phyloP scores from a whole-genome alignment of 2,113 vertebrate genomes.

The Oncorhynchus masou region DNA sequence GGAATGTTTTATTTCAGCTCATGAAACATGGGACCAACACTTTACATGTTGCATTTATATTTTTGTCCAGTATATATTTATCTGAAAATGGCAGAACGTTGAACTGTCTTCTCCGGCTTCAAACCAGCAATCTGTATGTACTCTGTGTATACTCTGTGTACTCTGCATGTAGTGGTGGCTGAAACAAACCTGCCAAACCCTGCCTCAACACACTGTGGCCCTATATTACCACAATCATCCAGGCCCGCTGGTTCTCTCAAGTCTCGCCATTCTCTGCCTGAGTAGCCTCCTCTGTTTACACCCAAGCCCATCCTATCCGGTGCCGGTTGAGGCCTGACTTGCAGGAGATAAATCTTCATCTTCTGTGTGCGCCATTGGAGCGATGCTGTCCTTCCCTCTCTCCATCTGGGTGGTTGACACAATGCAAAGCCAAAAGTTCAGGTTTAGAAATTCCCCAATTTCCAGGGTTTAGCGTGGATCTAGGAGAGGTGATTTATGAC shows the following conservation, averaged over 20 bases:
- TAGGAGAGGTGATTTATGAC: background rate
- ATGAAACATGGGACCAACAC: background rate
- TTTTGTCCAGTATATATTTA: background rate
- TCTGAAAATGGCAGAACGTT: too few relatives aligned
- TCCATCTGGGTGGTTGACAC: constrained; percentile 36
- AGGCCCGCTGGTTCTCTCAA: background rate
- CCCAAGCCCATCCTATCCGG: background rate
- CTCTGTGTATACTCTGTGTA: background rate
- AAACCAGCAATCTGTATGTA: background rate
- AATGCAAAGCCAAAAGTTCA: constrained; percentile 37
- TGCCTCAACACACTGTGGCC: background rate
- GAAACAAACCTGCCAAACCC: too few relatives aligned
- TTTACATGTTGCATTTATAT: background rate
- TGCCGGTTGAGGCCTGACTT: background rate
- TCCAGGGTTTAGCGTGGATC: constrained; percentile 28
- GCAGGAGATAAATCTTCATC: constrained; percentile 4
- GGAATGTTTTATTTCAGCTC: too few relatives aligned
- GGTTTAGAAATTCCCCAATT: constrained; percentile 38
- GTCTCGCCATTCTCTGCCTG: background rate
- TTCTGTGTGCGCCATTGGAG: too few relatives aligned
- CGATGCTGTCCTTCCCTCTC: background rate
- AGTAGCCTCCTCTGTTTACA: background rate
- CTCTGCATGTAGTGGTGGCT: too few relatives aligned
- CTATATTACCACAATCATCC: background rate
- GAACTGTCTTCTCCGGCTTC: background rate